Base-by-base conservation (phyloP, 2,888 invertebrate genomes). In the Xestia ashworthii region DNA sequence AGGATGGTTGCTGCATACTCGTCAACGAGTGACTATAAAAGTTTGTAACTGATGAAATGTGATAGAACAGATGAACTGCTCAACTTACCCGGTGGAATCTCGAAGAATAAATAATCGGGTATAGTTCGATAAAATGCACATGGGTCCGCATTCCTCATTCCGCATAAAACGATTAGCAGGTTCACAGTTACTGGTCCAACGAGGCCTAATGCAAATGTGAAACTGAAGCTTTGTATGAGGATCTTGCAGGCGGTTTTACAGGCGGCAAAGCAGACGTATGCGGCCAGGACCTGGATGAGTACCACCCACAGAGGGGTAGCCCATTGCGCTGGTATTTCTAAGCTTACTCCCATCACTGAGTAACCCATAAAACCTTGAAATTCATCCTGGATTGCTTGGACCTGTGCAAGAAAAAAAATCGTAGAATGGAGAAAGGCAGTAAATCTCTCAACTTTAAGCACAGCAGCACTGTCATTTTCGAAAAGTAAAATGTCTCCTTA, bases 211-310 rank as follows among this genome's bases (percentile, higher is more conserved):
- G 99, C 99, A 81, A 99, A 97, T 0, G 99, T 98, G 89, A 98
- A 99, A 88, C 99, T 98, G 92, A 99, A 98, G 74, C 98, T 97
- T 93, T 99, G 99, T 92, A 99, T 99, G 92, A 98, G 97, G 83
- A 99, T 98, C 96, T 98, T 98, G 95, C 98, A 99, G 0, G 99
- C 98, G 87, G 98, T 98, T 95, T 98, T 99, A 8, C 98, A 97
- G 82, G 97, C 97, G 38, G 96, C 96, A 90, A 97, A 98, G 87
- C 97, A 97, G 16, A 98, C 85, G 89, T 98, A 98, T 3, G 98
- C 97, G 0, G 98, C 93, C 0, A 94, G 83, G 1, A 98, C 96
- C 93, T 99, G 98, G 50, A 98, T 96, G 0, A 98, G 82, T 38
- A 98, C 95, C 0, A 98, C 97, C 94, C 97, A 97, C 53, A 98